These are phyloP conservation scores for Lucilia cuprina DNA, from an alignment of 1,140 invertebrate genomes.

Conservation along the genomic window DNA sequence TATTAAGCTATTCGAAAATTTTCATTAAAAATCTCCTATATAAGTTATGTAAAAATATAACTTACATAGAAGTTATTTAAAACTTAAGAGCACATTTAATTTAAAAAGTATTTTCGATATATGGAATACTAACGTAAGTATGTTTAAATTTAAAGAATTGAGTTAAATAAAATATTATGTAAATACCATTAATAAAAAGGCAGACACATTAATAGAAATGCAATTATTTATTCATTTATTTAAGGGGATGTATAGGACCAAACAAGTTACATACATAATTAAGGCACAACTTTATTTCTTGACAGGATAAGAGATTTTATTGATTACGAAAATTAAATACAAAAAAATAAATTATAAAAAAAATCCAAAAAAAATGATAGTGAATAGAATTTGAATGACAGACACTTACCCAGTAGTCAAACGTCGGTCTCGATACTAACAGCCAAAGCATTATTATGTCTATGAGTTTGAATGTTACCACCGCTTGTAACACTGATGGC, in stretches of 20 bases:
- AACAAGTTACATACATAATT: background rate
- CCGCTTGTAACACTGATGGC: conserved; percentile 64
- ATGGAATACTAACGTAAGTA: background rate
- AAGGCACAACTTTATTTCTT: background rate
- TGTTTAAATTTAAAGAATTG: background rate
- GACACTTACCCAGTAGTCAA: conserved; percentile 88
- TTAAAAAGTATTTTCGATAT: background rate
- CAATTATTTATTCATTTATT: background rate
- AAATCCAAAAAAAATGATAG: background rate
- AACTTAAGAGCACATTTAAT: background rate
- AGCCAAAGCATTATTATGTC: conserved; percentile 77
- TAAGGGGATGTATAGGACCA: background rate
- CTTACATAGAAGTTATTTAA: background rate
- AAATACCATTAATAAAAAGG: background rate
- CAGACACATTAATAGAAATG: background rate
- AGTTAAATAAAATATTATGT: background rate
- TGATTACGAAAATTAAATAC: background rate
- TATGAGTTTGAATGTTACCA: conserved; percentile 83
- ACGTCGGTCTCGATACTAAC: conserved; percentile 96
- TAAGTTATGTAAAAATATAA: too few species aligned
- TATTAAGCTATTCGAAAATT: too few species aligned
- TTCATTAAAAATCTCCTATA: too few species aligned
- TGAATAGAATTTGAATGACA: background rate
- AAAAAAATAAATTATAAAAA: background rate
- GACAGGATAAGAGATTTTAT: conserved; percentile 30